Evolutionary conservation across 2,888 invertebrate species (phyloP).

Genomic region (Xestia ashworthii): DNA sequence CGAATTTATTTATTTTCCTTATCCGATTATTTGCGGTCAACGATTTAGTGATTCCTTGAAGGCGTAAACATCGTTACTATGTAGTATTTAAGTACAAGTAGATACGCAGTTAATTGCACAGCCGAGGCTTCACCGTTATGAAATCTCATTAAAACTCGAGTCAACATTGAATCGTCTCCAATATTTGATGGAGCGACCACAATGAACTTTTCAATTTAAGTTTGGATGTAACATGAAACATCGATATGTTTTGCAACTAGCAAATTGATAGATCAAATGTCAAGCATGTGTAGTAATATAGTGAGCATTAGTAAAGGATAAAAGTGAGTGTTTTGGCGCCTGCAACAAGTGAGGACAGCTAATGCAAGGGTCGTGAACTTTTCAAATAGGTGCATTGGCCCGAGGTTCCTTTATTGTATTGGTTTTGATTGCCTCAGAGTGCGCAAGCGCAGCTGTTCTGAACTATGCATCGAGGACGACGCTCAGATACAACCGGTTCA

Average conservation of each 20-base stretch:
- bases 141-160: slow-evolving; percentile 38
- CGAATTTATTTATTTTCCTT: slow-evolving; percentile 12
- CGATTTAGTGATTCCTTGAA: slow-evolving; percentile 20
- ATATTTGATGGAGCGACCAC: slow-evolving; percentile 32
- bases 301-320: slow-evolving; percentile 35
- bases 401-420: slow-evolving; percentile 69
- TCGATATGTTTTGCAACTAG: slow-evolving; percentile 39
- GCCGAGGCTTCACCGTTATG: slow-evolving; percentile 43
- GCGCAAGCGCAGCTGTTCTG: slow-evolving; percentile 55
- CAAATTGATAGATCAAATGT: slow-evolving; percentile 55
- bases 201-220: slow-evolving; percentile 18
- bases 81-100: slow-evolving; percentile 3
- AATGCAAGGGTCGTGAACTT: slow-evolving; percentile 71
- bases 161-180: slow-evolving; percentile 28
- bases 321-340: slow-evolving; percentile 51
- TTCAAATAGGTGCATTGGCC: slow-evolving; percentile 57
- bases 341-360: slow-evolving; percentile 47
- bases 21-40: neutral
- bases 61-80: slow-evolving; percentile 3
- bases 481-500: slow-evolving; percentile 55
- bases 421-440: slow-evolving; percentile 67
- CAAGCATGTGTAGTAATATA: slow-evolving; percentile 40
- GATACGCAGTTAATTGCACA: slow-evolving; percentile 17
- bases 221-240: neutral
- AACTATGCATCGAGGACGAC: slow-evolving; percentile 47